These are phyloP conservation scores for Sisor rabdophorus DNA, from an alignment of 2,113 vertebrate genomes.

Conservation along the genomic window DNA sequence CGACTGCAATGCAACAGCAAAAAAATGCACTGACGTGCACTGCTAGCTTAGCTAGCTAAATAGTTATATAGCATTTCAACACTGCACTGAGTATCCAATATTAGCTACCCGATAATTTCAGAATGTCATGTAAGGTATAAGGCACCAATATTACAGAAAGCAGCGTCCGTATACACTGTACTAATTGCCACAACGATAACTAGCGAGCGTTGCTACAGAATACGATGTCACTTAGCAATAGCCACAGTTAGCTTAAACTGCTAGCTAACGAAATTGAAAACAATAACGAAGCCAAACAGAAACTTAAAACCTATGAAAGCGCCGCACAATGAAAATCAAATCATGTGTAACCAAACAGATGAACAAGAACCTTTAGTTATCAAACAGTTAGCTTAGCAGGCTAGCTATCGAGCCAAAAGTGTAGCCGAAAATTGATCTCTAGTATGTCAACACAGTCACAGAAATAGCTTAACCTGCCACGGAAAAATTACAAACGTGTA, in stretches of 20 bases:
- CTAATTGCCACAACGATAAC: not conserved
- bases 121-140: not conserved
- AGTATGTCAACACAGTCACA: conserved; percentile 47
- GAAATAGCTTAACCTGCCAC: not conserved
- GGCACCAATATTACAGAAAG: not conserved
- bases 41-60: conserved; percentile 6
- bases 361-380: not conserved
- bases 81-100: conserved; percentile 18
- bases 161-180: not conserved
- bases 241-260: not conserved
- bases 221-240: conserved; percentile 11
- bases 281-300: not conserved
- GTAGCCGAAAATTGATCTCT: conserved; percentile 34
- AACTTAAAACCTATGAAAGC: no score
- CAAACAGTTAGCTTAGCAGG: conserved; percentile 28
- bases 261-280: not conserved
- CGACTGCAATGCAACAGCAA: conserved; percentile 35
- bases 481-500: not conserved
- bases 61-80: not conserved
- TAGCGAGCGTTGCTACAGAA: conserved; percentile 22
- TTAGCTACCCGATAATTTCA: not conserved
- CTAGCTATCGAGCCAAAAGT: conserved; percentile 30
- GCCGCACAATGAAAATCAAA: not conserved
- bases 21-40: conserved; percentile 46
- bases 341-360: no score